These are phyloP conservation scores for Lampris incognitus DNA, from an alignment of 2,113 vertebrate genomes.

Conservation along the genomic window DNA sequence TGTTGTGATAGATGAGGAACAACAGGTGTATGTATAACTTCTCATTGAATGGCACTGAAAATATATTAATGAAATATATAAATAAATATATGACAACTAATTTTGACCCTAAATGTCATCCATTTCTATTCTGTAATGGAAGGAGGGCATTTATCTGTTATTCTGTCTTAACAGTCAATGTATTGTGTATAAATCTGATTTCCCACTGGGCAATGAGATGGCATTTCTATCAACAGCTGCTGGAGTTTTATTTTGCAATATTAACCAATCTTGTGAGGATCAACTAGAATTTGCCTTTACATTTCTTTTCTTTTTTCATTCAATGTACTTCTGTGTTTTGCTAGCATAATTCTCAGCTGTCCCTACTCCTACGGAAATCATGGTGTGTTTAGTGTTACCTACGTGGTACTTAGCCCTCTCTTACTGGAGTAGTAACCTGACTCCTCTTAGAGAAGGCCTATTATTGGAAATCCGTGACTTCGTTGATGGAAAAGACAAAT, in stretches of 20 bases:
- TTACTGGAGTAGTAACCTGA: constrained; percentile 18
- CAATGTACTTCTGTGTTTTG: background rate
- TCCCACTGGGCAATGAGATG: background rate
- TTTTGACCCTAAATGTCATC: background rate
- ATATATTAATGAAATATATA: background rate
- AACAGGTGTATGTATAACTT: constrained; percentile 52
- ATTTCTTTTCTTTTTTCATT: too few species aligned
- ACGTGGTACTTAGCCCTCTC: background rate
- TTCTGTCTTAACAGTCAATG: background rate
- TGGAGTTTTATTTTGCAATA: too few species aligned
- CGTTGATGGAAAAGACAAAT: constrained; percentile 31
- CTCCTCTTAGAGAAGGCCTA: constrained; percentile 16
- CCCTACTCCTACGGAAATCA: constrained; percentile 1
- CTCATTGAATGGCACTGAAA: background rate
- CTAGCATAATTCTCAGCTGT: constrained; percentile 8
- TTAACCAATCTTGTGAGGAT: too few species aligned
- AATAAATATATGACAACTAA: background rate
- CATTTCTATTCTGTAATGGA: background rate
- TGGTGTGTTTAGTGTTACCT: background rate
- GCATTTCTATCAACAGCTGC: background rate
- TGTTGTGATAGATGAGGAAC: constrained; percentile 22
- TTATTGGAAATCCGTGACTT: constrained; percentile 2
- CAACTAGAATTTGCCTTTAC: too few species aligned
- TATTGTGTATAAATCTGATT: background rate
- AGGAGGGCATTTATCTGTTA: background rate